These are phyloP conservation scores for Micrasema minimum DNA, from an alignment of 1,140 invertebrate species.

Conservation along the genomic window DNA sequence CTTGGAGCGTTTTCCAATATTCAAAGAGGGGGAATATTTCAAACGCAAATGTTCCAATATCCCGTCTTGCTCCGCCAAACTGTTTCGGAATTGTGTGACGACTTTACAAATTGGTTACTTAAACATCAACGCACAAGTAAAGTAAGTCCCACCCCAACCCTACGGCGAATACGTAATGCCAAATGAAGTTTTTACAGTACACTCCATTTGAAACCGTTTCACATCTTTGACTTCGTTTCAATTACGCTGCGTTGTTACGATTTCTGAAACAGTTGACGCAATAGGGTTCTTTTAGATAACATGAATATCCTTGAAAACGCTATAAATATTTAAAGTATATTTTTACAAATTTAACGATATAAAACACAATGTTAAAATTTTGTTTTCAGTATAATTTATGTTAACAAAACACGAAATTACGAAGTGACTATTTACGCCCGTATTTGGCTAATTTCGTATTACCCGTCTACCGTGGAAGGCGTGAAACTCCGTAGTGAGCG, in stretches of 20 bases:
- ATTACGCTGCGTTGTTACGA: not conserved
- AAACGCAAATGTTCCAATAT: constrained; percentile 21
- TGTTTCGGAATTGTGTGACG: constrained; percentile 32
- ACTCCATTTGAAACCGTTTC: constrained; percentile 6
- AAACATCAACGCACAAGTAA: constrained; percentile 13
- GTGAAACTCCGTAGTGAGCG: no score
- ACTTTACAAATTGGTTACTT: constrained; percentile 35
- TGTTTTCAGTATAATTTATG: no score
- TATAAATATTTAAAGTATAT: no score
- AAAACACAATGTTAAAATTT: no score
- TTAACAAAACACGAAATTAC: no score
- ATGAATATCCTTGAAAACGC: no score
- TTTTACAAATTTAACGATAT: no score
- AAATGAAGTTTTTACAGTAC: constrained; percentile 25
- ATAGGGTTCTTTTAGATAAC: no score
- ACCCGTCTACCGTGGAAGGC: no score
- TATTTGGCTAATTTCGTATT: no score
- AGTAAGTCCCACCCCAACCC: not conserved
- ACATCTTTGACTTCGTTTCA: constrained; percentile 2
- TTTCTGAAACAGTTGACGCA: no score
- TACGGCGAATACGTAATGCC: constrained; percentile 15
- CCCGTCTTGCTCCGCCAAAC: constrained; percentile 20
- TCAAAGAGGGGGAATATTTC: constrained; percentile 28
- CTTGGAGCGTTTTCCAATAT: constrained; percentile 34
- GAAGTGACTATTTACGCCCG: no score